Evolutionary conservation across 2,113 vertebrate genomes (phyloP).

Genomic region (Urocolius indicus): DNA sequence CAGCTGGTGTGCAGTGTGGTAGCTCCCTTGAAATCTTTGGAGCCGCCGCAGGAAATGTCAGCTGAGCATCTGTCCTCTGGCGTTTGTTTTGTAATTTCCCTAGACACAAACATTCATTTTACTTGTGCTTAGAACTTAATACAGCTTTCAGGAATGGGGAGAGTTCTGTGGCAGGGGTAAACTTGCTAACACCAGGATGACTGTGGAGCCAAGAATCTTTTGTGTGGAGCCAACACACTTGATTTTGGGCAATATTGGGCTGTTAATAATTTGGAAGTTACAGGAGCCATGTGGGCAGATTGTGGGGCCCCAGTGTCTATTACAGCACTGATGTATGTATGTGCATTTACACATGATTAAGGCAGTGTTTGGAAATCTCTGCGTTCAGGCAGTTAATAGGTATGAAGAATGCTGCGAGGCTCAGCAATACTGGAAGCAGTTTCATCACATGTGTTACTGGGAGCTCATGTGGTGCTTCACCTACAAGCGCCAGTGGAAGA

Average conservation of each 20-base stretch:
- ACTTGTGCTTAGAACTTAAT: background rate
- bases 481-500: slow-evolving; percentile 96
- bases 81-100: background rate
- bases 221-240: background rate
- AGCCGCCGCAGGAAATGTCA: background rate
- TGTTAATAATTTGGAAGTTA: background rate
- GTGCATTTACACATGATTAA: background rate
- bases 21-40: background rate
- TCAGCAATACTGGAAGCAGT: slow-evolving; percentile 97
- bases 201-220: background rate
- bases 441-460: slow-evolving; percentile 99
- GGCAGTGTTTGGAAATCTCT: background rate
- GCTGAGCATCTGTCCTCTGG: background rate
- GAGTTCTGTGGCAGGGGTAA: background rate
- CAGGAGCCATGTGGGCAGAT: background rate
- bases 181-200: background rate
- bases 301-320: background rate
- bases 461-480: slow-evolving; percentile 99
- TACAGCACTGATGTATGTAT: background rate
- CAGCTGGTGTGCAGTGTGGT: background rate
- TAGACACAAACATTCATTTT: background rate
- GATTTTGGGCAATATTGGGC: background rate
- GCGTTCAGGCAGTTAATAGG: slow-evolving; percentile 85
- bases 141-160: background rate
- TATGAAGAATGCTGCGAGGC: slow-evolving; percentile 96